Base-by-base conservation (phyloP, 2,888 invertebrate genomes). In the Rotaria macrura region DNA sequence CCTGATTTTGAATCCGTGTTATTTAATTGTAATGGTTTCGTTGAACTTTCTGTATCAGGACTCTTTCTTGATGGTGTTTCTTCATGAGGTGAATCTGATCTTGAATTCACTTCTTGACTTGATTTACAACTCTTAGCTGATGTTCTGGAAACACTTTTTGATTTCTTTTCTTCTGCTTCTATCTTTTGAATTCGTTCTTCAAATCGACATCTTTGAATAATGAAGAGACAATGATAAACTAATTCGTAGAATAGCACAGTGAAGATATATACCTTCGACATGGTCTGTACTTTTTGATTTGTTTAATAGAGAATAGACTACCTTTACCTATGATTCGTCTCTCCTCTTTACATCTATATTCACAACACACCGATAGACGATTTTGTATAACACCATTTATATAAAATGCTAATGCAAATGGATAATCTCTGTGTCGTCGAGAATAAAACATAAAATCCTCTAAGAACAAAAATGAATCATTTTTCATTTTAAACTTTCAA, bases 151-250 rank as follows among this genome's bases (percentile, higher is more conserved):
- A 57, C 14, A 57, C 34, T 34, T 20, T 34, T 17, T 34, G 34
- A 20, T 65, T 34, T 17, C 4, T 2, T 3, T 65, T 65, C 34
- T 29, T 1, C 34, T 65, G 34, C 65, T 1, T 20, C 2, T 20
- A 65, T 20, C 7, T 20, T 65, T 65, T 34, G 20, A 34, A 65
- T 65, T 20, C 65, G 34, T 40, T 79, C 25, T 12, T 79, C 79
- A 79, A 43, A 79, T 43, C 79, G 79, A 43, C 79, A 79, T 79
- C 79, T 79, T 79, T 10, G n/a, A n/a, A n/a, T n/a, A n/a, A n/a
- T 25, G 34, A 65, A 65, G n/a, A 25, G 34, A 65, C 34, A 20
- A 25, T 25, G 9, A n/a, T n/a, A 55, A 55, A 55, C 2, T 1
- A 23, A n/a, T n/a, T n/a, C n/a, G n/a, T n/a, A n/a, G n/a, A n/a